These are phyloP conservation scores for Holocentrus rufus DNA, from an alignment of 2,797 vertebrate species.

Conservation along the genomic window DNA sequence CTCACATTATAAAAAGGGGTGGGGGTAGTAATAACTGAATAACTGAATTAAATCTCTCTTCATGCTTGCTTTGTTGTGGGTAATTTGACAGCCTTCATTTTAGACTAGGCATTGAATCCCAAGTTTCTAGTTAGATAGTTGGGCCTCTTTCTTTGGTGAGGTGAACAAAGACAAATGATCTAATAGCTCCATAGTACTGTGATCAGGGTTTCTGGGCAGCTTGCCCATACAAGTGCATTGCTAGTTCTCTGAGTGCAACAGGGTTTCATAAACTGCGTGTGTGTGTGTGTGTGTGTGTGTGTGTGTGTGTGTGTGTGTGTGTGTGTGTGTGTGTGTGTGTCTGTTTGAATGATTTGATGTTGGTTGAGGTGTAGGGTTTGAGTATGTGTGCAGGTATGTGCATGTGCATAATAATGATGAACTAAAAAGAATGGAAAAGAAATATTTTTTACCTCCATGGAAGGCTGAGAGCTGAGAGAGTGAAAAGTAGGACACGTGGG, in stretches of 20 bases:
- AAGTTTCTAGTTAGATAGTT: slow-evolving; percentile 34
- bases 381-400: neutral
- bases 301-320: slow-evolving; percentile 6
- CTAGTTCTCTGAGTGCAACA: slow-evolving; percentile 48
- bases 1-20: slow-evolving; percentile 14
- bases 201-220: slow-evolving; percentile 50
- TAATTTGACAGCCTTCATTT: slow-evolving; percentile 34
- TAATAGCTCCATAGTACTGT: slow-evolving; percentile 34
- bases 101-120: slow-evolving; percentile 37
- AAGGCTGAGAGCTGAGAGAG: slow-evolving; percentile 12
- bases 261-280: slow-evolving; percentile 34
- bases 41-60: slow-evolving; percentile 34
- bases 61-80: slow-evolving; percentile 23
- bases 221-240: slow-evolving; percentile 59
- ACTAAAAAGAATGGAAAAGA: slow-evolving; percentile 12
- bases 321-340: slow-evolving; percentile 13
- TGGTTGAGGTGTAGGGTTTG: slow-evolving; percentile 1
- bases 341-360: slow-evolving; percentile 18
- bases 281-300: slow-evolving; percentile 23
- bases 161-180: slow-evolving; percentile 66
- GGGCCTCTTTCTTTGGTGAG: slow-evolving; percentile 43
- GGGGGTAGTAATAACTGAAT: slow-evolving; percentile 5
- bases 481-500: slow-evolving; percentile 22
- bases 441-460: neutral
- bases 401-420: neutral